Percentiles rank a stretch among this genome's conserved stretches.
Evolutionary conservation across 2,797 vertebrate species (phyloP).

Genomic region (Leptodactylus fallax): DNA sequence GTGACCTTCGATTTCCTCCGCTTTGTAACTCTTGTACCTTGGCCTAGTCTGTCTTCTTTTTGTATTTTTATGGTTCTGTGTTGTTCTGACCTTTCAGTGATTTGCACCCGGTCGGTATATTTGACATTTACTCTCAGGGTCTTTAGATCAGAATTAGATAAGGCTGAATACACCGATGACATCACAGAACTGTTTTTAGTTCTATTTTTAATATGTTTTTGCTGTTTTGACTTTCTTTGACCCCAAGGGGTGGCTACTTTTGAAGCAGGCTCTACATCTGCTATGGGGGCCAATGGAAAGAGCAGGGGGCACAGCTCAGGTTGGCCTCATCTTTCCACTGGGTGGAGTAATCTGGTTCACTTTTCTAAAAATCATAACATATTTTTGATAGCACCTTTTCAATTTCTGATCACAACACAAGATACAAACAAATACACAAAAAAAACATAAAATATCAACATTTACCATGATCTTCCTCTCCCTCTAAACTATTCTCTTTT

Average conservation of each 20-base stretch:
- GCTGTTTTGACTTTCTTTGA: not conserved
- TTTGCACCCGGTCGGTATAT: no score
- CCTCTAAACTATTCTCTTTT: no score
- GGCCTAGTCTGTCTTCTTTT: not conserved
- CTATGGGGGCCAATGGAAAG: not conserved
- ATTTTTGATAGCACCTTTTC: no score
- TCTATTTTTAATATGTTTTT: not conserved
- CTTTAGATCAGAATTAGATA: not conserved
- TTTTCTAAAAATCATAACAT: no score
- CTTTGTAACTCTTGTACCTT: not conserved
- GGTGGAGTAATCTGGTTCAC: no score
- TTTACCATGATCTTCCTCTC: no score
- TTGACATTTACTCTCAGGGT: not conserved
- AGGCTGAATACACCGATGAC: not conserved
- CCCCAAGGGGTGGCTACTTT: not conserved
- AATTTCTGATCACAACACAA: no score
- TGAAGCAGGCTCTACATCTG: not conserved
- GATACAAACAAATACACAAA: no score
- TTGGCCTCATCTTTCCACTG: not conserved
- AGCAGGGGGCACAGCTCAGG: not conserved
- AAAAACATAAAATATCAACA: no score
- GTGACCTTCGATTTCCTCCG: not conserved
- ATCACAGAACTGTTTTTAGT: not conserved
- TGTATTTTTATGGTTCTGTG: not conserved
- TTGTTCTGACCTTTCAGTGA: conserved; percentile 4